Evolutionary conservation across 64 coral and sea anemone species (phyloP).

Genomic region (Anthopleura sola): DNA sequence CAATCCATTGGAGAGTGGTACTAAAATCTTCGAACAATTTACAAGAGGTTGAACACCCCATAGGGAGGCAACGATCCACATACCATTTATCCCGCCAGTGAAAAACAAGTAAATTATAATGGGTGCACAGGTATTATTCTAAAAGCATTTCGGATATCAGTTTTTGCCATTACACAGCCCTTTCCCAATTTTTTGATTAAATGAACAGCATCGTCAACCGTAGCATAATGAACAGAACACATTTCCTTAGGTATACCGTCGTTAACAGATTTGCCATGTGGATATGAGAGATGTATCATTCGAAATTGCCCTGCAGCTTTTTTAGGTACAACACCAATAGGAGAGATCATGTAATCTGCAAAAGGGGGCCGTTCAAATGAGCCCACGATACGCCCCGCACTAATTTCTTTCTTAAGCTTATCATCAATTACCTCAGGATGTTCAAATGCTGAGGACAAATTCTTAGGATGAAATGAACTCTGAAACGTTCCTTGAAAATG

Average conservation of each 20-base stretch:
- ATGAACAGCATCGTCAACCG: conserved; percentile 14
- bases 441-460: background rate
- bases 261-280: conserved; percentile 25
- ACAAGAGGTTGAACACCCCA: conserved; percentile 27
- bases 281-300: conserved; percentile 33
- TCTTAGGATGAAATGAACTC: background rate
- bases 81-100: conserved; percentile 25
- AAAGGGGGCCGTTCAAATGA: conserved; percentile 16
- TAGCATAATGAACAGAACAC: conserved; percentile 10
- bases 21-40: conserved; percentile 23
- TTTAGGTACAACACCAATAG: conserved; percentile 29
- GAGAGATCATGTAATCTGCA: background rate
- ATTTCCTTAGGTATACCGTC: background rate
- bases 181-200: background rate
- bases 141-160: conserved; percentile 17
- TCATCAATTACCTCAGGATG: background rate
- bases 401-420: conserved; percentile 10
- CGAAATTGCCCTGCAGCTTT: conserved; percentile 9
- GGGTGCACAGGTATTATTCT: conserved; percentile 16
- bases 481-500: background rate
- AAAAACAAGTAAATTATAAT: conserved; percentile 5
- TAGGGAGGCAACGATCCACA: conserved; percentile 16
- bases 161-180: conserved; percentile 19
- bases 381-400: background rate
- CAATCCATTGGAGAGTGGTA: conserved; percentile 19